These are phyloP conservation scores for Dryococelus australis DNA, from an alignment of 2,888 invertebrate genomes.

Conservation along the genomic window DNA sequence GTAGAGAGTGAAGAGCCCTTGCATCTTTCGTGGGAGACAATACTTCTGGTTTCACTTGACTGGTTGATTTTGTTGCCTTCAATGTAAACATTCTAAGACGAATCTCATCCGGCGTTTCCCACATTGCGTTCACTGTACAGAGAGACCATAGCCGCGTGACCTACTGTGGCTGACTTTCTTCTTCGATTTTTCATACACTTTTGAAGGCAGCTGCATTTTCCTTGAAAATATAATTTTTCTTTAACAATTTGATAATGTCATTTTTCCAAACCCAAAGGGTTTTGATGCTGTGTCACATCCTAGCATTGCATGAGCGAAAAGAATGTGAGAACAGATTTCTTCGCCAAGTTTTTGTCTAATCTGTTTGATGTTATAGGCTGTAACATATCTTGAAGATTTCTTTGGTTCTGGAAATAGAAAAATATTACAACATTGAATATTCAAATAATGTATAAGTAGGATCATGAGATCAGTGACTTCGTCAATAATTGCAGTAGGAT, in stretches of 20 bases:
- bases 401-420: no score
- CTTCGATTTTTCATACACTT: background rate
- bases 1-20: conserved; percentile 4
- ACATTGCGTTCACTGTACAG: background rate
- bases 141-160: background rate
- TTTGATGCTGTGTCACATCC: background rate
- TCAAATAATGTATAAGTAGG: no score
- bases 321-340: no score
- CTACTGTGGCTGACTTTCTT: conserved; percentile 7
- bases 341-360: no score
- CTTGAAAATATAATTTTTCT: conserved; percentile 1
- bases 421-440: no score
- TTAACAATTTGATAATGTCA: background rate
- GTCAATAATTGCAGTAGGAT: no score
- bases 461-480: no score
- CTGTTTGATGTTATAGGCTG: no score
- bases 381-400: no score
- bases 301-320: no score
- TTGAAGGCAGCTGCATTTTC: background rate
- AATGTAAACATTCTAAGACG: background rate
- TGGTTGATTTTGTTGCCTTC: conserved; percentile 12
- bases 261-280: conserved; percentile 5
- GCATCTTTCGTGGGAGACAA: conserved; percentile 12
- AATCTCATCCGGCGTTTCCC: conserved; percentile 19
- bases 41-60: conserved; percentile 6